A percentile compares a stretch with the other conserved stretches of the same genome.
These are phyloP conservation scores for Poecile atricapillus DNA, from an alignment of 2,113 vertebrate species.

Conservation along the genomic window DNA sequence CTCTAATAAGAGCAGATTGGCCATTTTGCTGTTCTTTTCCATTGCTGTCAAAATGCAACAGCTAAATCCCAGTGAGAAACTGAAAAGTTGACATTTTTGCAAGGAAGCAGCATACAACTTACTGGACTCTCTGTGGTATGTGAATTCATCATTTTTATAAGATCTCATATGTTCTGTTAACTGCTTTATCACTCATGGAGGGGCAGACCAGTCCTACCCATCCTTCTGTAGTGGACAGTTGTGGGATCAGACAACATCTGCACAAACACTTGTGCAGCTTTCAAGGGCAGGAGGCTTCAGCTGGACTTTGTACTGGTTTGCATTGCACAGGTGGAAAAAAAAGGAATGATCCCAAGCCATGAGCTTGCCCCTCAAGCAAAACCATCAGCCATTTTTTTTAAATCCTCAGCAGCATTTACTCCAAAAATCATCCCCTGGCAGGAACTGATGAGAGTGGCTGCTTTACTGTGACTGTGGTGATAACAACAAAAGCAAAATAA, in stretches of 20 bases:
- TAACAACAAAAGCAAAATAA: neutral
- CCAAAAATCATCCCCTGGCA: neutral
- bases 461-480: neutral
- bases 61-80: constrained; percentile 19
- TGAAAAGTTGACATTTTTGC: neutral
- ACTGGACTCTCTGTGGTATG: neutral
- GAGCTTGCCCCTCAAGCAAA: neutral
- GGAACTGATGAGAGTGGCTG: neutral
- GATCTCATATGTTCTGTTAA: neutral
- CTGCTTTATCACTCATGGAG: neutral
- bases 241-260: neutral
- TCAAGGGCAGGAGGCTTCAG: neutral
- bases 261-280: neutral
- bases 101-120: neutral
- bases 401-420: neutral
- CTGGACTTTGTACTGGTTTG: neutral
- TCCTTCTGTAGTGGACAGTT: neutral
- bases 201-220: neutral
- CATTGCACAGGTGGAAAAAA: neutral
- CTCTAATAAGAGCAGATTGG: constrained; percentile 48
- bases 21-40: constrained; percentile 34
- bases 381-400: neutral
- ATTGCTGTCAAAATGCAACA: neutral
- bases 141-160: neutral
- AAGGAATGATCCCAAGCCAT: neutral